Base-by-base conservation (phyloP, 2,113 vertebrate genomes). In the Larimichthys polyactis region DNA sequence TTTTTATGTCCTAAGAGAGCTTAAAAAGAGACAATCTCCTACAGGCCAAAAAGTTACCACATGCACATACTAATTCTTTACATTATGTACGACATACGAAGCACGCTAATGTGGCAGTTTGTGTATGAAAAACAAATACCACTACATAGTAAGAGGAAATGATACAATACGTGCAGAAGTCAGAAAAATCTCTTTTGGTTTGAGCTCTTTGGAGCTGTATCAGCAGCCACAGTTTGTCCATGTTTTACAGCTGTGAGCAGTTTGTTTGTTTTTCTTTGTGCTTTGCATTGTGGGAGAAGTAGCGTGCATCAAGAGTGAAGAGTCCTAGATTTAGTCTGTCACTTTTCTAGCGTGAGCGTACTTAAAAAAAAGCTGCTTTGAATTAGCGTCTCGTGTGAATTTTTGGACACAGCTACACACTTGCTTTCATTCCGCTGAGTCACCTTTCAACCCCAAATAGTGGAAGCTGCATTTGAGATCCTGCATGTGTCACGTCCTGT, bases 401-500 rank as follows among this genome's bases (percentile, higher is more conserved):
- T 73, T 62, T 1, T 11, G 7, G 57, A 49, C 55, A 14, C n/a
- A 12, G 16, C 43, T 5, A 10, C 17, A 48, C 20, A 52, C 49
- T 36, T 4, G 5, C 12, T 22, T 51, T 32, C 29, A 36, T 59
- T 55, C 12, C 17, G 32, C 60, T 17, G 44, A 44, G 32, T 60
- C 57, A 57, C 24, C 15, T 82, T 76, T 80, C 27, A 8, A 76
- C 63, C 22, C 58, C 1, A 3, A 71, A 22, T 51, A n/a, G 19
- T 75, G 75, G 71, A 88, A 81, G 32, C 62, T 0, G 12, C 11
- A 1, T 55, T 12, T n/a, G 8, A 22, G 1, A 72, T 60, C 71
- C 40, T 54, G 59, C 63, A 5, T 66, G 59, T 60, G 54, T 88
- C 79, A 80, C 7, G 2, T 84, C 70, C 16, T 54, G 64, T 1